phyloP scores from a whole-genome alignment of 2,888 invertebrate genomes.

The Leptarthrus brevirostris region DNA sequence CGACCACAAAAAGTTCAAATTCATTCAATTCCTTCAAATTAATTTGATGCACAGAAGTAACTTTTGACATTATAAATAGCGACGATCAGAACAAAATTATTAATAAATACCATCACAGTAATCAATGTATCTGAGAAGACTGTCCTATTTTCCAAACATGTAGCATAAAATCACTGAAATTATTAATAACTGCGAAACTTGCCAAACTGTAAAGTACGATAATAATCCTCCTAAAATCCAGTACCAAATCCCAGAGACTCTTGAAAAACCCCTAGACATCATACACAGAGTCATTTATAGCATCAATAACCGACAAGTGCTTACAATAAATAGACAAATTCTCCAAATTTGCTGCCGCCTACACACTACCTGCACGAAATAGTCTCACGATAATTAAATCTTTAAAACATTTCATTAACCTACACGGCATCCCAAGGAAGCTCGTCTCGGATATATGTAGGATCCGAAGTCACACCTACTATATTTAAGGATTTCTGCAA shows the following conservation, averaged over 20 bases:
- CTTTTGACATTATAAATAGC: slow-evolving; percentile 30
- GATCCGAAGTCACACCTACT: slow-evolving; percentile 39
- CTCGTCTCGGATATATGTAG: slow-evolving; percentile 43
- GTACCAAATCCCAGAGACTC: slow-evolving; percentile 51
- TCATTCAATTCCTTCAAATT: background rate
- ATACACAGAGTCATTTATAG: slow-evolving; percentile 54
- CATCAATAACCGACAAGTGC: slow-evolving; percentile 44
- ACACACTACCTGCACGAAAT: slow-evolving; percentile 50
- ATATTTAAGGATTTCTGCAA: slow-evolving; percentile 53
- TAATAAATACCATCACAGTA: slow-evolving; percentile 35
- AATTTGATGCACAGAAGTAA: slow-evolving; percentile 31
- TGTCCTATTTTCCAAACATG: slow-evolving; percentile 44
- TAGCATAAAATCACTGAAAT: slow-evolving; percentile 39
- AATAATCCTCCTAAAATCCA: slow-evolving; percentile 47
- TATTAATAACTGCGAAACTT: slow-evolving; percentile 50
- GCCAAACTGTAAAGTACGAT: slow-evolving; percentile 52
- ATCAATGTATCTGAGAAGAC: background rate
- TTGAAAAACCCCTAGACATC: slow-evolving; percentile 49
- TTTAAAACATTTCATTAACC: slow-evolving; percentile 48
- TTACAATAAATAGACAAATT: slow-evolving; percentile 55
- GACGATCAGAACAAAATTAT: slow-evolving; percentile 46
- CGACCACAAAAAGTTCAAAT: background rate
- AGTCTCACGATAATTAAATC: slow-evolving; percentile 50
- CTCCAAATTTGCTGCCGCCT: slow-evolving; percentile 53
- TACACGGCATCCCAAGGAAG: slow-evolving; percentile 51